Evolutionary conservation across 2,797 vertebrate genomes (phyloP).

Genomic region (Perodicticus potto): DNA sequence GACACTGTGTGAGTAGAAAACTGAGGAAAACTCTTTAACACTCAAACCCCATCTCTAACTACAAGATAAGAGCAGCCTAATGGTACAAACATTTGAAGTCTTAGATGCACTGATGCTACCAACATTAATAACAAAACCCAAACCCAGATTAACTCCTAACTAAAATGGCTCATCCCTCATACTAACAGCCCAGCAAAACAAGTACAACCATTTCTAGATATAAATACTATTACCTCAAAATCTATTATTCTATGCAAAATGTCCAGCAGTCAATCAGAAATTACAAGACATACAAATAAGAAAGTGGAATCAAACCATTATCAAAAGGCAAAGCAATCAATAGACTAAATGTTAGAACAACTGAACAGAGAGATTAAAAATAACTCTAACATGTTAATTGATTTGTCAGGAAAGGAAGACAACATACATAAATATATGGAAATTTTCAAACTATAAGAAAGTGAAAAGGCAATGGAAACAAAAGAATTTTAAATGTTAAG

Average conservation of each 20-base stretch:
- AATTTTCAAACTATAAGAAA: background rate
- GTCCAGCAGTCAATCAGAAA: background rate
- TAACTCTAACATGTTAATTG: background rate
- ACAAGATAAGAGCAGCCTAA: background rate
- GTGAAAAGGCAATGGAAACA: background rate
- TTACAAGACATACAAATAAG: background rate
- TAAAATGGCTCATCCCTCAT: background rate
- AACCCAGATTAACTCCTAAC: background rate
- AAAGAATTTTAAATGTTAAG: no score
- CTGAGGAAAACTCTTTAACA: background rate
- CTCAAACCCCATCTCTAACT: background rate
- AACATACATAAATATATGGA: background rate
- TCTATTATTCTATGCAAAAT: background rate
- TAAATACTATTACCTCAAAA: background rate
- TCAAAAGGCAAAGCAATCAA: background rate
- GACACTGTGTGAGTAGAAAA: background rate
- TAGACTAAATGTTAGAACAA: background rate
- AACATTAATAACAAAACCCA: background rate
- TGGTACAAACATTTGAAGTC: background rate
- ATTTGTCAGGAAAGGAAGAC: background rate
- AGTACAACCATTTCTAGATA: background rate
- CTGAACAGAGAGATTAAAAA: background rate
- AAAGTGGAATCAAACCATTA: background rate
- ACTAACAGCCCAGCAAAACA: background rate
- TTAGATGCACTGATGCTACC: background rate